phyloP scores from a whole-genome alignment of 2,888 invertebrate genomes.

The Tetramorium bicarinatum region DNA sequence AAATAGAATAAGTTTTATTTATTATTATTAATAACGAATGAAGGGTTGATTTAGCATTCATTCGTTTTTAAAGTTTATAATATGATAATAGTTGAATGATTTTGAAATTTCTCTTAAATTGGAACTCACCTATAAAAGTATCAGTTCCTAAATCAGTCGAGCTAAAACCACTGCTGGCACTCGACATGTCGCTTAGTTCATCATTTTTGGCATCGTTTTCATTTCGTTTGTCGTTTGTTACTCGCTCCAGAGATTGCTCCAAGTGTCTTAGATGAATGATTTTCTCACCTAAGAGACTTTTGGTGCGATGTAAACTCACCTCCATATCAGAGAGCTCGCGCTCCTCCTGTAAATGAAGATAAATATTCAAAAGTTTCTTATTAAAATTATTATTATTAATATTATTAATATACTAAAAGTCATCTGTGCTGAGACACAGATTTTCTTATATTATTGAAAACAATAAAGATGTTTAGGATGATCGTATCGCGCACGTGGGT shows the following conservation, averaged over 20 bases:
- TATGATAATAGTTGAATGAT: neutral
- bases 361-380: neutral
- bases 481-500: neutral
- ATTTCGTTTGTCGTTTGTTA: conserved; percentile 86
- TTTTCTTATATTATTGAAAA: neutral
- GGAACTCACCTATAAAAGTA: conserved; percentile 84
- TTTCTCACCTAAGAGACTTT: conserved; percentile 93
- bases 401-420: no score
- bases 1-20: neutral
- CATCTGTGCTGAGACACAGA: neutral
- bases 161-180: conserved; percentile 89
- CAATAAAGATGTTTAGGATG: neutral
- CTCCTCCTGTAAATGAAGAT: conserved; percentile 89
- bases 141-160: conserved; percentile 90
- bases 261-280: conserved; percentile 93
- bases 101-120: neutral
- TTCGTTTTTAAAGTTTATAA: neutral
- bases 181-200: conserved; percentile 90
- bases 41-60: neutral
- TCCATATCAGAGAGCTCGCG: conserved; percentile 94
- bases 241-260: conserved; percentile 91
- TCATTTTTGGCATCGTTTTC: conserved; percentile 86
- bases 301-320: conserved; percentile 93
- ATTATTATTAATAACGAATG: neutral
- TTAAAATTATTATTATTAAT: neutral